phyloP scores from a whole-genome alignment of 2,113 vertebrate species.

The Actinemys pallida region DNA sequence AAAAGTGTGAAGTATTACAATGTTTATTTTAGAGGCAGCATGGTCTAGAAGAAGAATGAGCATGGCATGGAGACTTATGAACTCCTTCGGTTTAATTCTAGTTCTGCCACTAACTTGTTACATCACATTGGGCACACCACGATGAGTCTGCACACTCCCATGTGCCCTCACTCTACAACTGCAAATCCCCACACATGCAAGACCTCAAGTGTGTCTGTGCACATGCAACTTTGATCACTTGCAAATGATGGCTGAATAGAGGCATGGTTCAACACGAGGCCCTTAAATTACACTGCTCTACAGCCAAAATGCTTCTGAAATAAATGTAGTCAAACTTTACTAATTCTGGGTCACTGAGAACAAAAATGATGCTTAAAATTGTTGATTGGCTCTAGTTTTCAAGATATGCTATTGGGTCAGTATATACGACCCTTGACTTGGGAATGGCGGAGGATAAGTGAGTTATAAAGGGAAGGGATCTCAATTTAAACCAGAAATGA shows the following conservation, averaged over 20 bases:
- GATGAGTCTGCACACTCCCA: rapidly evolving
- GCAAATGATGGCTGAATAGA: background rate
- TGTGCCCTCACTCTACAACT: background rate
- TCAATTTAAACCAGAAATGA: too few relatives aligned
- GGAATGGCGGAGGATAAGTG: too few relatives aligned
- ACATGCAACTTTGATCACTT: background rate
- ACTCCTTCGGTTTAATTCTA: background rate
- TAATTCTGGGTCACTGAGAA: too few relatives aligned
- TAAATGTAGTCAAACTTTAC: too few relatives aligned
- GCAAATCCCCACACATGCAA: rapidly evolving
- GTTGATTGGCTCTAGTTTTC: too few relatives aligned
- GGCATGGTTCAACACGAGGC: rapidly evolving
- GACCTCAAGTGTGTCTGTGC: background rate
- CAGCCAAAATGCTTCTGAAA: too few relatives aligned
- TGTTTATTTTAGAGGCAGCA: background rate
- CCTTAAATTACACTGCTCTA: background rate
- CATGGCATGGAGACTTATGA: rapidly evolving
- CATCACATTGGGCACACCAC: rapidly evolving
- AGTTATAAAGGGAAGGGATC: too few relatives aligned
- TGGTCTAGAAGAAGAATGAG: background rate
- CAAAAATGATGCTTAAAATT: too few relatives aligned
- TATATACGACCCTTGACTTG: too few relatives aligned
- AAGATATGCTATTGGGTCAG: too few relatives aligned
- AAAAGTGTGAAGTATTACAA: rapidly evolving
- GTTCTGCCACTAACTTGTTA: background rate